Evolutionary conservation across 2,797 vertebrate genomes (phyloP), one percentile per base, ranked within the genome.

Genomic region (Chromobotia macracanthus): DNA sequence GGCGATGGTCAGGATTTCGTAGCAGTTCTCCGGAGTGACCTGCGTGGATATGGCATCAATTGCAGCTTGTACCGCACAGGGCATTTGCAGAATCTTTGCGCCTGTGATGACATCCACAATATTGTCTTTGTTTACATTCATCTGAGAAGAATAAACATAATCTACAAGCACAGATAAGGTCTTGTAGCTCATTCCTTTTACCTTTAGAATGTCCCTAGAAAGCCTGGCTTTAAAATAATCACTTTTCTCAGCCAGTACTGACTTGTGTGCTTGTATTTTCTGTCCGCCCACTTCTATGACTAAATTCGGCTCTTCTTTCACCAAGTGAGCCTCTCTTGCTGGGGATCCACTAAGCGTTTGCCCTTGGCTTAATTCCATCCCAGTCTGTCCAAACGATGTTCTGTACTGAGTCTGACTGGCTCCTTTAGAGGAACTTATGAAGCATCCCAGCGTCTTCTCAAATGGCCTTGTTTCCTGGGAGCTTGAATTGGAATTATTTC

Each of bases 201-300:
- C 94, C 84, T 96, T 96, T 84, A 99, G 92, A 79, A 98, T 94
- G 85, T 97, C 95, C 82, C 97, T 91, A 0, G 97, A 99, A 72
- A 94, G 92, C 3, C 98, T 94, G 13, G 98, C 98, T 38, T 97
- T 96, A 80, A 99, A 99, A 87, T 96, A 99, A 89, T 99, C 98
- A 4, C 97, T 99, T 86, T 96, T 95, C 83, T 95, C 96, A 0
- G 97, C 97, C 87, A 99, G 88, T 75, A 97, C 93, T 0, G 95
- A 94, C 86, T 98, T 98, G 91, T 99, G 98, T 9, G 95, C 97
- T 8, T 88, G 94, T 87, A 99, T 93, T 21, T 94, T 95, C 81
- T 91, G 95, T 15, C 97, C 97, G 0, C 95, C 94, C 28, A 97
- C 97, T 83, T 99, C 98, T 7, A 99, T 95, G 83, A 98, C 94